phyloP scores from a whole-genome alignment of 2,113 vertebrate genomes.

The Nicator chloris region DNA sequence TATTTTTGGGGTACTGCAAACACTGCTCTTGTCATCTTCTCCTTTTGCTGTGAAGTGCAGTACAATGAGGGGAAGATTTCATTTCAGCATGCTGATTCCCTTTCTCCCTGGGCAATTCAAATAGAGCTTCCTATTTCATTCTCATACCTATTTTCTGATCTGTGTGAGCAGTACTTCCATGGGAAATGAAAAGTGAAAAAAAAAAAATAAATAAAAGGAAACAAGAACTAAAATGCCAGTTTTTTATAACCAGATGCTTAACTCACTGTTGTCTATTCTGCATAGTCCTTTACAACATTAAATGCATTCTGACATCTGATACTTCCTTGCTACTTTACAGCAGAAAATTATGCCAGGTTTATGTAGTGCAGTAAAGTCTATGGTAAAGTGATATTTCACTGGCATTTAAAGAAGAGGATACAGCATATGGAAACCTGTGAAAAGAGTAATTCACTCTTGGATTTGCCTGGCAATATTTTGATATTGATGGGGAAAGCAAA shows the following conservation, averaged over 20 bases:
- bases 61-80: conserved; percentile 12
- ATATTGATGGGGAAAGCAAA: background rate
- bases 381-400: background rate
- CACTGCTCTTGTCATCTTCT: background rate
- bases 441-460: background rate
- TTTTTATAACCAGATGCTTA: background rate
- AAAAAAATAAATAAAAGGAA: background rate
- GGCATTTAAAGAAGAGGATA: background rate
- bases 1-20: background rate
- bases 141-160: background rate
- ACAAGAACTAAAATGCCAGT: background rate
- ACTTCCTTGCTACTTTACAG: background rate
- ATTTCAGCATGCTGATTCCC: background rate
- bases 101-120: background rate
- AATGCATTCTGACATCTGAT: background rate
- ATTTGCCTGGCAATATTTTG: background rate
- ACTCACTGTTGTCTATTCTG: background rate
- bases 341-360: background rate
- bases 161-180: background rate
- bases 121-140: background rate
- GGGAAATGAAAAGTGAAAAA: background rate
- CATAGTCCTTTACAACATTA: background rate
- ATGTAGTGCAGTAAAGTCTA: background rate
- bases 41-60: background rate
- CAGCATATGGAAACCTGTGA: background rate